Evolutionary conservation across 1,140 invertebrate species (phyloP).

Genomic region (Trialeurodes vaporariorum): DNA sequence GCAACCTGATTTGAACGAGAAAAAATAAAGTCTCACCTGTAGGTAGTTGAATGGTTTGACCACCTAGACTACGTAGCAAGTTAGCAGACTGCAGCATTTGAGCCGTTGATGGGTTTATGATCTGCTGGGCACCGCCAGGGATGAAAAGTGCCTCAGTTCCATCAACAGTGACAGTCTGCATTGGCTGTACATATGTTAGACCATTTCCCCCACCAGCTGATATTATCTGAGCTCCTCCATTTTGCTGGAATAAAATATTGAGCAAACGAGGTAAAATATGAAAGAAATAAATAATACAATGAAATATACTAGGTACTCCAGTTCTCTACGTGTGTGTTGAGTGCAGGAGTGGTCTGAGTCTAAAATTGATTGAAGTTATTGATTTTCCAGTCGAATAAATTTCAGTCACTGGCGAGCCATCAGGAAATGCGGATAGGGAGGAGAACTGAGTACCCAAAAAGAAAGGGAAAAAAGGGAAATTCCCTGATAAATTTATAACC

Average conservation of each 20-base stretch:
- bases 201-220: neutral
- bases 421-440: no score
- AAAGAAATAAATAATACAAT: no score
- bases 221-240: neutral
- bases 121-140: constrained; percentile 19
- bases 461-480: no score
- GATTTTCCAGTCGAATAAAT: no score
- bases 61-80: constrained; percentile 23
- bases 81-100: constrained; percentile 12
- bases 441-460: no score
- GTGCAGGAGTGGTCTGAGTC: no score
- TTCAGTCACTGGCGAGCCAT: no score
- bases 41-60: constrained; percentile 37
- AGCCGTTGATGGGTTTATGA: constrained; percentile 17
- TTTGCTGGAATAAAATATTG: neutral
- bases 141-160: constrained; percentile 79
- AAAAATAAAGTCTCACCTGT: constrained; percentile 21
- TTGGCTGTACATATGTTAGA: neutral
- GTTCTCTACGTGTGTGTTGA: no score
- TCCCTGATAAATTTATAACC: no score
- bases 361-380: no score
- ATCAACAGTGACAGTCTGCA: constrained; percentile 78
- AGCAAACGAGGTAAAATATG: neutral
- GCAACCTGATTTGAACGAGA: constrained; percentile 29
- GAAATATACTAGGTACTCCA: no score